Conservation (phyloP, 2,113 vertebrate genomes). For the Atherinomorus stipes region DNA sequence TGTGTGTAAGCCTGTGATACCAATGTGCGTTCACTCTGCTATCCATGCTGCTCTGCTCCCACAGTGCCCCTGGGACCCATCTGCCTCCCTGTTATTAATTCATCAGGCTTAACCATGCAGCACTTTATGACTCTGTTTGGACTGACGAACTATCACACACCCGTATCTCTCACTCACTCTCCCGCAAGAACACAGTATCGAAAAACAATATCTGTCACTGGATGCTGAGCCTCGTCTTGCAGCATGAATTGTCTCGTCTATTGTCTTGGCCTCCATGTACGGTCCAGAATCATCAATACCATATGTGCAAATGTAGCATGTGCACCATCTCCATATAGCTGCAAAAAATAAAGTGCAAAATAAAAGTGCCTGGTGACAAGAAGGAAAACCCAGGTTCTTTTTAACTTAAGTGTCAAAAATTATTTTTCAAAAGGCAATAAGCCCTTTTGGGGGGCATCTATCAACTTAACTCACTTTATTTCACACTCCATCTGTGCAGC, state of each 20-base stretch:
- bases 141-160: constrained; percentile 82
- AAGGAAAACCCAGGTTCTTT: constrained; percentile 10
- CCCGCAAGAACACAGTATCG: constrained; percentile 42
- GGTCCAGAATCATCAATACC: constrained; percentile 8
- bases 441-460: constrained; percentile 23
- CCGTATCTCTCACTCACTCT: constrained; percentile 47
- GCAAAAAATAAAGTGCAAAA: constrained; percentile 1
- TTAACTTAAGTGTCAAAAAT: constrained; percentile 20
- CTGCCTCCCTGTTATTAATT: constrained; percentile 86
- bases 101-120: constrained; percentile 86
- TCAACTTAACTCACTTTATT: constrained; percentile 35
- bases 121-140: constrained; percentile 85
- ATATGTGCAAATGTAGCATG: not conserved
- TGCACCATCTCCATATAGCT: not conserved
- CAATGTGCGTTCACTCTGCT: constrained; percentile 57
- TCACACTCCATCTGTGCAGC: constrained; percentile 24
- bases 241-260: constrained; percentile 21
- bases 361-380: constrained; percentile 11
- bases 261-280: constrained; percentile 19
- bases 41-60: constrained; percentile 78
- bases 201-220: constrained; percentile 72
- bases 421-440: constrained; percentile 27
- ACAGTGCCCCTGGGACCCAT: constrained; percentile 84
- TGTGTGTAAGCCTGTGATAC: constrained; percentile 41
- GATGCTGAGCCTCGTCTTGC: constrained; percentile 50